Evolutionary conservation across 1,140 invertebrate genomes (phyloP).

Genomic region (Zaprionus africanus): DNA sequence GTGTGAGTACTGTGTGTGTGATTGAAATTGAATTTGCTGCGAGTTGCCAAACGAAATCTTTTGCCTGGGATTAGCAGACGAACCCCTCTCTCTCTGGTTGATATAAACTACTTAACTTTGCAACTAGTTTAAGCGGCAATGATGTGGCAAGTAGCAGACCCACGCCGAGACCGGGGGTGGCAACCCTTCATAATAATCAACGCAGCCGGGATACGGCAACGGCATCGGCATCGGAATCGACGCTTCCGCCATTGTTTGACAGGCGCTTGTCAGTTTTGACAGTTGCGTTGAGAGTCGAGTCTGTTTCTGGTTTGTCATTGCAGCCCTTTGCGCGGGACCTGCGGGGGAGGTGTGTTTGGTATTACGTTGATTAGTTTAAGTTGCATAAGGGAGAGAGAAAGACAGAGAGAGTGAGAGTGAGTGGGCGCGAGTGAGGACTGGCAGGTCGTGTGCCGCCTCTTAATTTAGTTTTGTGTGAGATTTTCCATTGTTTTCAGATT

Average conservation of each 20-base stretch:
- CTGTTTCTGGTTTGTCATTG: constrained; percentile 79
- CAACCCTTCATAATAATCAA: constrained; percentile 80
- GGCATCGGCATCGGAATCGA: constrained; percentile 50
- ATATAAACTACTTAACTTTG: constrained; percentile 81
- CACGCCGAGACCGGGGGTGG: constrained; percentile 12
- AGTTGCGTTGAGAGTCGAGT: constrained; percentile 66
- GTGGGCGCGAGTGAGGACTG: constrained; percentile 58
- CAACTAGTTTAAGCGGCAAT: constrained; percentile 73
- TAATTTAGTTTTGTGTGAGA: constrained; percentile 77
- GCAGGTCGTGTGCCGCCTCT: constrained; percentile 81
- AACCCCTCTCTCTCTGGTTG: constrained; percentile 18
- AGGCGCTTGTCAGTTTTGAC: constrained; percentile 77
- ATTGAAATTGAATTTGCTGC: constrained; percentile 76
- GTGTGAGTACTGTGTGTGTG: constrained; percentile 49
- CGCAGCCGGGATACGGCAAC: constrained; percentile 46
- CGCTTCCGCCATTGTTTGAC: constrained; percentile 67
- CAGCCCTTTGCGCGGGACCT: constrained; percentile 1
- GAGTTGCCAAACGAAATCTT: constrained; percentile 37
- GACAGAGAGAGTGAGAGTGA: not conserved
- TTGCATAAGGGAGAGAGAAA: constrained; percentile 49
- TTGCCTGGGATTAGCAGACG: constrained; percentile 63
- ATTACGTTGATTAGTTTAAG: constrained; percentile 79
- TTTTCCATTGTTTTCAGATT: constrained; percentile 67
- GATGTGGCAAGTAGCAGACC: constrained; percentile 55
- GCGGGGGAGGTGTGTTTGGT: constrained; percentile 19